Evolutionary conservation across 2,797 vertebrate genomes (phyloP).

Genomic region (Paguma larvata): DNA sequence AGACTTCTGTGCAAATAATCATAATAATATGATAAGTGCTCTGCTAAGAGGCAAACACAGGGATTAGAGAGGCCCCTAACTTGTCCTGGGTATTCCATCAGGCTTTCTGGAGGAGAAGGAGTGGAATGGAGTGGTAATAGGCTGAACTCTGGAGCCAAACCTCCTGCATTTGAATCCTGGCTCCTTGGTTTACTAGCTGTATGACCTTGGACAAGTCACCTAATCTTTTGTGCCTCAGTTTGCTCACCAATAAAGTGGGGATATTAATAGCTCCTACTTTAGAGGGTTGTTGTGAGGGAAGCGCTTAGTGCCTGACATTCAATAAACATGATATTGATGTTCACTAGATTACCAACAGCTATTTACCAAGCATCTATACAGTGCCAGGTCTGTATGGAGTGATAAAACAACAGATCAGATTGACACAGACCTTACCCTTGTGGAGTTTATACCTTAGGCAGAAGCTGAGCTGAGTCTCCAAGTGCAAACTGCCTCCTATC

Average conservation of each 20-base stretch:
- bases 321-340: not conserved
- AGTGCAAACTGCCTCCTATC: not conserved
- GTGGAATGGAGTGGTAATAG: not conserved
- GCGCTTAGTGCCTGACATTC: not conserved
- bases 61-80: not conserved
- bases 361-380: not conserved
- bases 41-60: not conserved
- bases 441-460: not conserved
- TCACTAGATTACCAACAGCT: not conserved
- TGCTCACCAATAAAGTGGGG: not conserved
- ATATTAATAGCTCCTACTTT: not conserved
- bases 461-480: constrained; percentile 4
- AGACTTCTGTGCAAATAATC: constrained; percentile 58
- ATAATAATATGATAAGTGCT: not conserved
- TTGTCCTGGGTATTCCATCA: not conserved
- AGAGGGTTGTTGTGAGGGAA: not conserved
- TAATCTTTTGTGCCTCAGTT: not conserved
- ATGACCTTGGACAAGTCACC: not conserved
- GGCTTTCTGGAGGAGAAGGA: not conserved
- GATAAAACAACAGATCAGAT: not conserved
- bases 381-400: not conserved
- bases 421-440: not conserved
- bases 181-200: constrained; percentile 10
- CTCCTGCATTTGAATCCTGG: not conserved
- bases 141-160: not conserved